Evolutionary conservation across 2,113 vertebrate genomes (phyloP).

Genomic region (Crotalus tigris): DNA sequence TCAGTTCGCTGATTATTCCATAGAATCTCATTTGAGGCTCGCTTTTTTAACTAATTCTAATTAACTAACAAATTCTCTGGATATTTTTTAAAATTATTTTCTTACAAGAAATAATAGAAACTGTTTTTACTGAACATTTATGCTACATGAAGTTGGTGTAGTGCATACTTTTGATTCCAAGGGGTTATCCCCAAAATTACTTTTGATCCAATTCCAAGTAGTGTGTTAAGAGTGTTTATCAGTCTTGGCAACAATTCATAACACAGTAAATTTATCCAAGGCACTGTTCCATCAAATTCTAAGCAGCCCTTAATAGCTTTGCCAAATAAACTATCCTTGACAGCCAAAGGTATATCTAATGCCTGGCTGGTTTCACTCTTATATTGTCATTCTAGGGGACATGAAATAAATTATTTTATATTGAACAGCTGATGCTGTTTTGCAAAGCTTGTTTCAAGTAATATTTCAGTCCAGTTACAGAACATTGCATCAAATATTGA

Average conservation of each 20-base stretch:
- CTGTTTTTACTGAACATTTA: background rate
- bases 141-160: slow-evolving; percentile 2
- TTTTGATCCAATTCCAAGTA: slow-evolving; percentile 46
- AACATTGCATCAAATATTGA: background rate
- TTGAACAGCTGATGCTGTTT: slow-evolving; percentile 21
- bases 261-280: slow-evolving; percentile 31
- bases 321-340: slow-evolving; percentile 53
- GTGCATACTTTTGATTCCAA: slow-evolving; percentile 44
- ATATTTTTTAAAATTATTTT: background rate
- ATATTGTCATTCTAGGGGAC: background rate
- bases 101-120: background rate
- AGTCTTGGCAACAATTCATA: slow-evolving; percentile 55
- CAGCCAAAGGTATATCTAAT: slow-evolving; percentile 34
- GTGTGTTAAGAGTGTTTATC: slow-evolving; percentile 52
- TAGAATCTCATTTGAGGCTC: background rate
- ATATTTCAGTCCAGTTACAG: slow-evolving; percentile 3
- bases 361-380: slow-evolving; percentile 29
- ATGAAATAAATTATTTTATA: slow-evolving; percentile 10
- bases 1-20: background rate
- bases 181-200: slow-evolving; percentile 28
- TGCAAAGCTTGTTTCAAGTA: slow-evolving; percentile 9
- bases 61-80: too few species aligned
- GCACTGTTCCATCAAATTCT: slow-evolving; percentile 54
- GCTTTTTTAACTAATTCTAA: background rate
- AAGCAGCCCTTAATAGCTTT: slow-evolving; percentile 54